Conservation (phyloP, 2,888 invertebrate species). For the Drosophila prostipennis region DNA sequence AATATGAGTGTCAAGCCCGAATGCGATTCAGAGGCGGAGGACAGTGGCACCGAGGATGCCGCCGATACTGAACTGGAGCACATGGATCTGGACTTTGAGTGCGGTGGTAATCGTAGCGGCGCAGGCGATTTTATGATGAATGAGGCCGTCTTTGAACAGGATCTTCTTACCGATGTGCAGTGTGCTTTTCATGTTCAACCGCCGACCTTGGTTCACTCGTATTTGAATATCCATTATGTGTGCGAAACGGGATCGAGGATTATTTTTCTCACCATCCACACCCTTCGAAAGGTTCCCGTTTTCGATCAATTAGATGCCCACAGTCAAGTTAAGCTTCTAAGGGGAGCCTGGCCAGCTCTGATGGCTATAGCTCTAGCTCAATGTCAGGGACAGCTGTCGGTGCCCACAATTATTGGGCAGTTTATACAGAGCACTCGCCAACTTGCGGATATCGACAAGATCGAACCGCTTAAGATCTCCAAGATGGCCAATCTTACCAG, state of each 20-base stretch:
- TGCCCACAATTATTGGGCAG: conserved; percentile 92
- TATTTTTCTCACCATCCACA: conserved; percentile 94
- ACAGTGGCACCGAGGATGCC: conserved; percentile 68
- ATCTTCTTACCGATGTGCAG: conserved; percentile 88
- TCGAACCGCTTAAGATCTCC: conserved; percentile 90
- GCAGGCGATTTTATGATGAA: conserved; percentile 71
- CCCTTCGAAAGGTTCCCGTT: conserved; percentile 93
- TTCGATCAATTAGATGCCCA: conserved; percentile 93
- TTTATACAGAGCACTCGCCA: conserved; percentile 87
- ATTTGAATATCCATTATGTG: conserved; percentile 96
- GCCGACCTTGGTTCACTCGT: conserved; percentile 92
- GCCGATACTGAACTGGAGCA: conserved; percentile 66
- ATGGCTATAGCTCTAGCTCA: conserved; percentile 96
- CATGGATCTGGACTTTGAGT: conserved; percentile 73
- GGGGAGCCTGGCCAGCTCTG: conserved; percentile 96
- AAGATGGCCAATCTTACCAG: conserved; percentile 92
- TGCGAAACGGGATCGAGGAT: conserved; percentile 97
- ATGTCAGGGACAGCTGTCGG: conserved; percentile 89
- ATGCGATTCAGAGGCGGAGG: conserved; percentile 79
- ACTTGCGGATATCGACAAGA: conserved; percentile 86
- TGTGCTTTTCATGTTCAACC: conserved; percentile 91
- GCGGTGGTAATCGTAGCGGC: conserved; percentile 58
- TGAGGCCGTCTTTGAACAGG: conserved; percentile 85
- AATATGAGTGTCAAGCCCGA: conserved; percentile 75
- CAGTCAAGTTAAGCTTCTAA: conserved; percentile 92